Evolutionary conservation across 1,140 invertebrate genomes (phyloP), one percentile per base, ranked within the genome.

Genomic region (Megalonaias nervosa): DNA sequence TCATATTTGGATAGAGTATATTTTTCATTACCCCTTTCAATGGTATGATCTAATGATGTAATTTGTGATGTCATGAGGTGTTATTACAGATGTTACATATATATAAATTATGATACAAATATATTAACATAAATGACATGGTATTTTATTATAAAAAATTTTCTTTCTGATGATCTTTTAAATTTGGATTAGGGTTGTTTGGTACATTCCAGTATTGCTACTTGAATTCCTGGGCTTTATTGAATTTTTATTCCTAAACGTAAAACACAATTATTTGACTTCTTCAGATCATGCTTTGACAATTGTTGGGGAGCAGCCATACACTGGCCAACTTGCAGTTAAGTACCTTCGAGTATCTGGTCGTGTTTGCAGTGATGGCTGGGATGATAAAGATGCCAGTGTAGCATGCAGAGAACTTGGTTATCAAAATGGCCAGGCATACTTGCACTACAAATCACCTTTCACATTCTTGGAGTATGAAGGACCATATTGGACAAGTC

Each of bases 321-420:
- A 78, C 57, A 78, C 76, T 21, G 81, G 82, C n/a, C 69, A 81
- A 48, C 82, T 85, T 15, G 74, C 75, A 19, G 72, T 85, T 2
- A 61, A 69, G 1, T 81, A 85, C 74, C 65, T 86, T 55, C 83
- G 81, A 58, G 81, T 85, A 17, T 81, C 83, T 77, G 89, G 89
- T 23, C 74, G 80, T 38, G 84, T 90, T 16, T 90, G 89, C 74
- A 68, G 80, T 17, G 80, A 85, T 69, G 84, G 84, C 1, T 89
- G 86, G 73, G 82, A 86, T 60, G 81, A 86, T 73, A 82, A 81
- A n/a, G 87, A 85, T 77, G 89, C 88, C 14, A 81, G 70, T 16
- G 89, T 90, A 21, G 77, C 86, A 19, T 90, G 89, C 75, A 69
- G 82, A 19, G 80, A 87, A 65, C 67, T 86, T 6, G 85, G 85